Evolutionary conservation across 53 echinoderm and acorn worm genomes (phyloP).

Genomic region (Paracentrotus lividus): DNA sequence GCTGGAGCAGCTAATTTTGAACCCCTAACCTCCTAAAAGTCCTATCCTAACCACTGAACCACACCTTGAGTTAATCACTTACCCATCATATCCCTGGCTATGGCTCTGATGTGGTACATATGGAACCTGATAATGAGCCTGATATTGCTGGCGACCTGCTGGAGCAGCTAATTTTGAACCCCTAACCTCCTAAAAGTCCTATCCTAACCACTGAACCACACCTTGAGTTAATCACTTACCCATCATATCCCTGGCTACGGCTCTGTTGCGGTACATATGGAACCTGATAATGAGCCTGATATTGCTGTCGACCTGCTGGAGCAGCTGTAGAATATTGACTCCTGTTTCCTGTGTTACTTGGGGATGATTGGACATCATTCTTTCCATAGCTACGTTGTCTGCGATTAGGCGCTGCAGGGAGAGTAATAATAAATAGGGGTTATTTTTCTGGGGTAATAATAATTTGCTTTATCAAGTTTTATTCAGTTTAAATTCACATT

Average conservation of each 20-base stretch:
- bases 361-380: slow-evolving; percentile 81
- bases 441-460: too few species aligned
- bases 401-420: slow-evolving; percentile 82
- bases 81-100: slow-evolving; percentile 62
- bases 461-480: too few species aligned
- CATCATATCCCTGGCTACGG: slow-evolving; percentile 63
- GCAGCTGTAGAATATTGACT: slow-evolving; percentile 67
- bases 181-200: not conserved
- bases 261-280: slow-evolving; percentile 97
- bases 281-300: slow-evolving; percentile 89
- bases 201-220: not conserved
- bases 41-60: not conserved
- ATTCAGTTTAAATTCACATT: too few species aligned
- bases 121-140: slow-evolving; percentile 89
- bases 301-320: slow-evolving; percentile 69
- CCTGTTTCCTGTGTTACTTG: slow-evolving; percentile 79
- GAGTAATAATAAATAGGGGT: not conserved
- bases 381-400: slow-evolving; percentile 88
- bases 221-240: not conserved
- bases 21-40: not conserved
- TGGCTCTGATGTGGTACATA: slow-evolving; percentile 91
- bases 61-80: not conserved
- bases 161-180: not conserved
- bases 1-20: slow-evolving; percentile 38
- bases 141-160: slow-evolving; percentile 74